Percentiles rank a stretch among this genome's conserved stretches.
Conservation (phyloP, 2,113 vertebrate genomes). For the Marmota flaviventris region DNA sequence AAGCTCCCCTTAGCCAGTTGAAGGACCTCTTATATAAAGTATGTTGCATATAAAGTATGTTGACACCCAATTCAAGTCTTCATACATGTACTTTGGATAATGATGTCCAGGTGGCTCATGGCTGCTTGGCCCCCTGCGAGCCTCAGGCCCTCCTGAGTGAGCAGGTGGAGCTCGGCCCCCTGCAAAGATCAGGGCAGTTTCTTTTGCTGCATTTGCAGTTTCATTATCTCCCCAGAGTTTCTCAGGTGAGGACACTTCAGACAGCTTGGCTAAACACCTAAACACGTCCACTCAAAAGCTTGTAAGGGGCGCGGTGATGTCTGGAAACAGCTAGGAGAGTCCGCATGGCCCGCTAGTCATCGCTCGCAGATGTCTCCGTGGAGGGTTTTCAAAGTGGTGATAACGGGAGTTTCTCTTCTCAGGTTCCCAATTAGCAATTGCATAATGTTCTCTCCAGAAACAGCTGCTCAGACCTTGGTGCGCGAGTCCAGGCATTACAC, state of each 20-base stretch:
- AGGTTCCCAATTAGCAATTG: conserved; percentile 47
- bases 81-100: too few species aligned
- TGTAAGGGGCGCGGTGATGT: not conserved
- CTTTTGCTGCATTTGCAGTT: not conserved
- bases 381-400: conserved; percentile 19
- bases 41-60: too few species aligned
- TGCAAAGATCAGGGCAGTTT: not conserved
- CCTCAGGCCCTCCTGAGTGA: not conserved
- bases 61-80: too few species aligned
- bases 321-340: not conserved
- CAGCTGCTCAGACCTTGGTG: not conserved
- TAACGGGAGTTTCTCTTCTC: not conserved
- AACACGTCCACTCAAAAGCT: not conserved
- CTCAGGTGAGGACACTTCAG: not conserved
- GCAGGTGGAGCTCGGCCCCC: not conserved
- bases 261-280: not conserved
- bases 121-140: not conserved
- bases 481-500: not conserved
- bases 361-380: not conserved
- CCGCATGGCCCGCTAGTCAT: not conserved
- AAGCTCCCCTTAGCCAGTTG: not conserved
- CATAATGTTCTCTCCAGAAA: not conserved
- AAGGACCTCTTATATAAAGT: too few species aligned
- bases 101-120: too few species aligned
- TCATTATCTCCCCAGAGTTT: not conserved